A percentile compares a stretch with the other conserved stretches of the same genome.
Conservation (phyloP, 2,113 vertebrate species). For the Morone chrysops region DNA sequence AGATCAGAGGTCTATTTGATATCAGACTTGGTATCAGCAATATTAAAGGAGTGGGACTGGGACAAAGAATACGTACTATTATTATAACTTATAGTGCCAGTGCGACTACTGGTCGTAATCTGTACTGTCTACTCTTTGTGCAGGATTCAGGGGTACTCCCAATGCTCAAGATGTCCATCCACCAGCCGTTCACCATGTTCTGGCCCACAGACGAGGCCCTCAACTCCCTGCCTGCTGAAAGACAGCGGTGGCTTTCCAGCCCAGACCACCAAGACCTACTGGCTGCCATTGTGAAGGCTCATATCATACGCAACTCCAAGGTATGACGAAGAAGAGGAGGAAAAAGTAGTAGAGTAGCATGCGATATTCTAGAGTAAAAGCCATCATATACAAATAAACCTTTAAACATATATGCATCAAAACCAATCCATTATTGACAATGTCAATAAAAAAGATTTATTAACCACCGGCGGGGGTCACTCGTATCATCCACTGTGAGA, state of each 20-base stretch:
- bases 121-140: neutral
- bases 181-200: conserved; percentile 92
- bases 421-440: too few species aligned
- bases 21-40: neutral
- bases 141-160: conserved; percentile 88
- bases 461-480: too few species aligned
- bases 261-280: conserved; percentile 88
- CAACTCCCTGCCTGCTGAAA: conserved; percentile 80
- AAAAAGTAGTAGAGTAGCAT: neutral
- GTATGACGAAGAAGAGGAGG: conserved; percentile 72
- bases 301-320: conserved; percentile 87
- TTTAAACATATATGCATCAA: too few species aligned
- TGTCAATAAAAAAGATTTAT: too few species aligned
- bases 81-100: neutral
- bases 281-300: conserved; percentile 88
- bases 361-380: too few species aligned
- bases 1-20: neutral
- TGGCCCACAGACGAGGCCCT: conserved; percentile 92
- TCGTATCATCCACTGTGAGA: too few species aligned
- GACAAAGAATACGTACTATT: neutral
- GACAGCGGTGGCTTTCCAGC: conserved; percentile 89
- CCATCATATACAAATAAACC: too few species aligned
- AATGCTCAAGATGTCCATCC: conserved; percentile 77
- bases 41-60: neutral
- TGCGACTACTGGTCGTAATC: neutral